Evolutionary conservation across 53 echinoderm and acorn worm species (phyloP).

Genomic region (Actinopyga echinites): DNA sequence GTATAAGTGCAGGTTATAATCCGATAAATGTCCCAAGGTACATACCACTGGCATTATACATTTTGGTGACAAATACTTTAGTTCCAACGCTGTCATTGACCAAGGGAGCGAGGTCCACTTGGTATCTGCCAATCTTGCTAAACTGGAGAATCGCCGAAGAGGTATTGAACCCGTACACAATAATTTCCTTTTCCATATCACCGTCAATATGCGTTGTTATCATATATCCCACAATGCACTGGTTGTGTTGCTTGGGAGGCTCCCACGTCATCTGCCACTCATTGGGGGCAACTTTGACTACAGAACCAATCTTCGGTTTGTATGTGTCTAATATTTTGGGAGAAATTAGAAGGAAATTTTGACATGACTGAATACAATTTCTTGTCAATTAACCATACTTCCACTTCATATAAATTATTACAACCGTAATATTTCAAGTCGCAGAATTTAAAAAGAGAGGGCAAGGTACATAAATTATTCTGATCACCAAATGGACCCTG

Average conservation of each 20-base stretch:
- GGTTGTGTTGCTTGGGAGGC: neutral
- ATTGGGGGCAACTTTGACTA: neutral
- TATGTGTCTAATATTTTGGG: neutral
- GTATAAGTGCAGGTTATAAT: too few relatives aligned
- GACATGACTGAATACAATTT: neutral
- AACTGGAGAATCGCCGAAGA: neutral
- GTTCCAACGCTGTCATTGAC: neutral
- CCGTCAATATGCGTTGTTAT: neutral
- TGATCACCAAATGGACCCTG: too few relatives aligned
- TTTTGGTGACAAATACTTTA: neutral
- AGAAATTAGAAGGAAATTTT: neutral
- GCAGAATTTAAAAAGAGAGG: too few relatives aligned
- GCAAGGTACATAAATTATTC: too few relatives aligned
- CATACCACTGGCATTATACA: constrained; percentile 5
- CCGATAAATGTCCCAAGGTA: too few relatives aligned
- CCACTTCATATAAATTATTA: too few relatives aligned
- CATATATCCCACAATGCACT: constrained; percentile 25
- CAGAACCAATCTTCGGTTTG: neutral
- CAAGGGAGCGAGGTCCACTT: neutral
- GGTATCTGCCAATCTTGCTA: neutral
- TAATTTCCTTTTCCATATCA: neutral
- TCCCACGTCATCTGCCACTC: constrained; percentile 14
- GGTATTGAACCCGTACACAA: neutral
- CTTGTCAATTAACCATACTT: too few relatives aligned
- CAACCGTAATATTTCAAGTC: too few relatives aligned